A percentile compares a stretch with the other conserved stretches of the same genome.
phyloP scores from a whole-genome alignment of 1,140 invertebrate species.

The Brachionus sp. region DNA sequence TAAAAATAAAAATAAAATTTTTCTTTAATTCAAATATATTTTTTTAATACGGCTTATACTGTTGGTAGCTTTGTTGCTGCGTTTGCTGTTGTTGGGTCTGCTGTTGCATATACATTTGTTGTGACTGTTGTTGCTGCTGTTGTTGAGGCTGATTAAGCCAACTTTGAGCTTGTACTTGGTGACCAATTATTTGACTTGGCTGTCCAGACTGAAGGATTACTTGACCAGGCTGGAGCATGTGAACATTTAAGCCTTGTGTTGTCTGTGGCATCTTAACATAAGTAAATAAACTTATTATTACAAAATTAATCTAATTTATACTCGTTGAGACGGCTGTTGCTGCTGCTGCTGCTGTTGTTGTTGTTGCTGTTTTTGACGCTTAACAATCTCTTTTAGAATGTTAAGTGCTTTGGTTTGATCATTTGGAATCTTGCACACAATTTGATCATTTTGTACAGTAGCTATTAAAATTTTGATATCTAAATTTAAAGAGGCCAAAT shows the following conservation, averaged over 20 bases:
- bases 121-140: background rate
- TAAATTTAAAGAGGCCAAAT: background rate
- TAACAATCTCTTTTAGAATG: slow-evolving; percentile 26
- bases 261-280: background rate
- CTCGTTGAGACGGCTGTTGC: background rate
- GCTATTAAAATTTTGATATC: slow-evolving; percentile 22
- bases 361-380: slow-evolving; percentile 34
- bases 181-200: background rate
- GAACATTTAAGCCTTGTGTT: background rate
- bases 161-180: background rate
- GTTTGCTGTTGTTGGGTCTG: slow-evolving; percentile 15
- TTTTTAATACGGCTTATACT: background rate
- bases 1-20: background rate
- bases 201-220: background rate
- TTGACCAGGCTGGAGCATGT: background rate
- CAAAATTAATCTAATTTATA: background rate
- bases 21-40: background rate
- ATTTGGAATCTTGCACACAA: slow-evolving; percentile 28
- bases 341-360: slow-evolving; percentile 12
- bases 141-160: slow-evolving; percentile 14
- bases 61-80: slow-evolving; percentile 24
- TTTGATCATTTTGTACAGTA: background rate
- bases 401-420: slow-evolving; percentile 20
- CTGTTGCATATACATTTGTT: slow-evolving; percentile 6
- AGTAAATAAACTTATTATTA: background rate